Percentiles rank a stretch among this genome's conserved stretches.
Conservation (phyloP, 2,888 invertebrate genomes). For the Agrochola litura region DNA sequence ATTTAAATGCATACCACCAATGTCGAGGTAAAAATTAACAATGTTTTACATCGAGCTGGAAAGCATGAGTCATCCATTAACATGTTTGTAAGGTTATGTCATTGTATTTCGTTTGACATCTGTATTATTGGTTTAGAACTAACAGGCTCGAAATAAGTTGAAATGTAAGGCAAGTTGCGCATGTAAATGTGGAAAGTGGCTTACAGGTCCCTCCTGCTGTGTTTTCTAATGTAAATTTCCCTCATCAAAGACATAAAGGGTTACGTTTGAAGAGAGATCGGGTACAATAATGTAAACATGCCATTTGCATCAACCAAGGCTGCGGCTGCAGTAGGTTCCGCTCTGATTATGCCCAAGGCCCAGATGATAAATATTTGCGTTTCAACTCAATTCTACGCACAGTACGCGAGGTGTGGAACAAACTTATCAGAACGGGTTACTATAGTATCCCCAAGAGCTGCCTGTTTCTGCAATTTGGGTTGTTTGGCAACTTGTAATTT, state of each 20-base stretch:
- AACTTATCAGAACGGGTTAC: conserved; percentile 48
- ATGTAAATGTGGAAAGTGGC: neutral
- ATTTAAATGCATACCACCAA: conserved; percentile 49
- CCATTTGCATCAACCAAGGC: conserved; percentile 69
- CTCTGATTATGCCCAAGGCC: conserved; percentile 77
- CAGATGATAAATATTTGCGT: conserved; percentile 64
- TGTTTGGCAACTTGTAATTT: conserved; percentile 60
- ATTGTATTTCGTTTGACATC: conserved; percentile 48
- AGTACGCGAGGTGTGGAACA: conserved; percentile 38
- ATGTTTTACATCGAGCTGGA: conserved; percentile 46
- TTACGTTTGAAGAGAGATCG: conserved; percentile 58
- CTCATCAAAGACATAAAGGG: conserved; percentile 36
- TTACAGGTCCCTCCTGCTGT: neutral
- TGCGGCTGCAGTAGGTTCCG: conserved; percentile 73
- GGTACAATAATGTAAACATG: conserved; percentile 59
- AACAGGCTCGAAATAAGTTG: neutral
- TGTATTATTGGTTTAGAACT: conserved; percentile 24
- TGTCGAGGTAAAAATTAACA: conserved; percentile 57
- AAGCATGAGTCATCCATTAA: conserved; percentile 60
- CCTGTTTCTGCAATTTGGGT: conserved; percentile 48
- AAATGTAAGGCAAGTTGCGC: neutral
- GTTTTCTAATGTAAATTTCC: conserved; percentile 26
- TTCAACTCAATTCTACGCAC: conserved; percentile 46
- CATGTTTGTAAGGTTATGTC: conserved; percentile 49
- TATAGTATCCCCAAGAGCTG: conserved; percentile 42